phyloP scores from a whole-genome alignment of 2,888 invertebrate genomes.

The Eubasilissa splendida region DNA sequence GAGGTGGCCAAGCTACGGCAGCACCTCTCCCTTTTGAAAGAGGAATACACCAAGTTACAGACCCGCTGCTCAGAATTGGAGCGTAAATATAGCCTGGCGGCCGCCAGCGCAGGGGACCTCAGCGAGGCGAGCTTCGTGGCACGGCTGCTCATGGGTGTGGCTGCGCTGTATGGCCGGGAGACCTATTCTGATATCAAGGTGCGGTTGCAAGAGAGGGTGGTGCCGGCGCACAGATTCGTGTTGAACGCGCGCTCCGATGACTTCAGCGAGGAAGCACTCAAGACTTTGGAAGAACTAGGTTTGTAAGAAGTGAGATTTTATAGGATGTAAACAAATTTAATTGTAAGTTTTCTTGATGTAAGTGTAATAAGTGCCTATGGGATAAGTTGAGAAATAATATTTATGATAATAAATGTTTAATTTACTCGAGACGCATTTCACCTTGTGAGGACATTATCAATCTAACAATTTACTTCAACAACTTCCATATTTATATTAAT shows the following conservation, averaged over 20 bases:
- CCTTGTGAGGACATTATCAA: no score
- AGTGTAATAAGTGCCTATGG: no score
- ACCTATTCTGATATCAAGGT: constrained; percentile 88
- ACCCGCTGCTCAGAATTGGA: constrained; percentile 86
- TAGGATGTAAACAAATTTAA: neutral
- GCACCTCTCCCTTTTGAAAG: constrained; percentile 87
- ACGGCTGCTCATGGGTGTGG: constrained; percentile 84
- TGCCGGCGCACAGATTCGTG: constrained; percentile 92
- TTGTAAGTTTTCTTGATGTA: neutral
- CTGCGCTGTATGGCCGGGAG: constrained; percentile 86
- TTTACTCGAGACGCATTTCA: no score
- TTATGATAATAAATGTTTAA: no score
- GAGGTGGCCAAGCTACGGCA: constrained; percentile 83
- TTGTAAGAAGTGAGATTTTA: constrained; percentile 57
- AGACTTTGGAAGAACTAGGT: constrained; percentile 79
- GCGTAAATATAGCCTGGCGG: constrained; percentile 85
- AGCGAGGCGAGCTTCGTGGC: constrained; percentile 88
- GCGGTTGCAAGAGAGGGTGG: constrained; percentile 78
- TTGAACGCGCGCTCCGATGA: constrained; percentile 89
- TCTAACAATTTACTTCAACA: no score
- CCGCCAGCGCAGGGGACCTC: constrained; percentile 77
- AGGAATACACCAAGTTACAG: constrained; percentile 93
- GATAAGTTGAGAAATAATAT: no score
- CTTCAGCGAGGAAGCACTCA: constrained; percentile 85
- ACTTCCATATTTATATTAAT: no score